phyloP scores from a whole-genome alignment of 2,888 invertebrate genomes.

The Thecocarcelia acutangulata region DNA sequence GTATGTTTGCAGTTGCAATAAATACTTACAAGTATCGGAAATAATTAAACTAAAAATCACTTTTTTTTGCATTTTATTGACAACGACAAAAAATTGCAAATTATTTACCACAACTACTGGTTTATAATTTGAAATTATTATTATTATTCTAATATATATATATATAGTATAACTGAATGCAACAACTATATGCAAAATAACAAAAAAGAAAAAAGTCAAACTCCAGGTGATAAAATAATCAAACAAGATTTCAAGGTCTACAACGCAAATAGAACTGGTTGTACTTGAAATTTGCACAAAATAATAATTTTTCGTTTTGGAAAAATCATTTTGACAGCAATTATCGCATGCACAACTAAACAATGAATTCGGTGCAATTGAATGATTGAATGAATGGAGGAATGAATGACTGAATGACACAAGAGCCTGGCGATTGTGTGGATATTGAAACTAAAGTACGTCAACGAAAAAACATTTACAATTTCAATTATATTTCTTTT shows the following conservation, averaged over 20 bases:
- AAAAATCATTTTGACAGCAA: conserved; percentile 72
- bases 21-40: conserved; percentile 22
- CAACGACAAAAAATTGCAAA: conserved; percentile 13
- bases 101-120: conserved; percentile 30
- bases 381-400: too few species aligned
- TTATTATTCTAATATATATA: conserved; percentile 43
- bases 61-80: conserved; percentile 15
- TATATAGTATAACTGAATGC: conserved; percentile 16
- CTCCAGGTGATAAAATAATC: conserved; percentile 62
- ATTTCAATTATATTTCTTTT: too few species aligned
- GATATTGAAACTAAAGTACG: neutral
- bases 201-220: conserved; percentile 29
- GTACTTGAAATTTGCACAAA: conserved; percentile 72
- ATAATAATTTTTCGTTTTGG: conserved; percentile 71
- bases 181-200: conserved; percentile 35
- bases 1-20: too few species aligned
- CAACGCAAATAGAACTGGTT: conserved; percentile 72
- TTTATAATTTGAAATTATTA: conserved; percentile 37
- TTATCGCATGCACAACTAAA: conserved; percentile 35
- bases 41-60: neutral
- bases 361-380: conserved; percentile 9
- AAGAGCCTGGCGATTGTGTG: neutral
- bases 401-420: too few species aligned
- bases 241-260: conserved; percentile 73
- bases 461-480: too few species aligned